Evolutionary conservation across 2,888 invertebrate genomes (phyloP), one percentile per base, ranked within the genome.

Genomic region (Apeira syringaria): DNA sequence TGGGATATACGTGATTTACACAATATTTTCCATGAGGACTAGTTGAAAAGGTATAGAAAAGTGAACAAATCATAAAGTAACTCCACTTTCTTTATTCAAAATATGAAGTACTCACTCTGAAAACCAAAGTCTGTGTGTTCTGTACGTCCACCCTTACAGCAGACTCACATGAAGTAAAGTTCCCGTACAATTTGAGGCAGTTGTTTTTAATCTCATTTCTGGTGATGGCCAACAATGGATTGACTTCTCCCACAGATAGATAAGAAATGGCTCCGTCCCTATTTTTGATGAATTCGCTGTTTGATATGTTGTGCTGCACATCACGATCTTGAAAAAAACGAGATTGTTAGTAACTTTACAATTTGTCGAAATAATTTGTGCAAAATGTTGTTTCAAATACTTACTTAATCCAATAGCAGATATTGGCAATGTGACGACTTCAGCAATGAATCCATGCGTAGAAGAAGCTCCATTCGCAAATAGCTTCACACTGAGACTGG

Each of bases 361-460:
- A 5, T 10, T 24, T n/a, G n/a, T 13, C 15, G 9, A 24, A 34
- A 25, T 15, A 26, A 15, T 15, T 15, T 15, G 15, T 20, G 7
- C 5, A 20, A 5, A 5, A 20, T 7, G 7, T 20, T 20, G 20
- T 20, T 2, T 20, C 7, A 2, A 37, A 9, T 51, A 93, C 95
- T 94, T 88, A 97, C 97, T 96, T 63, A 96, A 94, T 67, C 96
- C 96, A 74, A 97, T 95, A 4, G 95, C 95, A 27, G 97, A 97
- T 67, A 97, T 96, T 0, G 99, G 99, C 25, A 99, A 85, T 0
- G 98, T 98, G 0, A 99, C 95, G 34, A 99, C 94, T 89, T 99
- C 99, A 8, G 99, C 99, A 51, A 99, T 96, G 70, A 99, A 99
- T 12, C 99, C 99, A 78, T 98, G 96, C 8, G 92, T 92, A n/a